Evolutionary conservation across 2,113 vertebrate genomes (phyloP), one percentile per base, ranked within the genome.

Genomic region (Chaetura pelagica): DNA sequence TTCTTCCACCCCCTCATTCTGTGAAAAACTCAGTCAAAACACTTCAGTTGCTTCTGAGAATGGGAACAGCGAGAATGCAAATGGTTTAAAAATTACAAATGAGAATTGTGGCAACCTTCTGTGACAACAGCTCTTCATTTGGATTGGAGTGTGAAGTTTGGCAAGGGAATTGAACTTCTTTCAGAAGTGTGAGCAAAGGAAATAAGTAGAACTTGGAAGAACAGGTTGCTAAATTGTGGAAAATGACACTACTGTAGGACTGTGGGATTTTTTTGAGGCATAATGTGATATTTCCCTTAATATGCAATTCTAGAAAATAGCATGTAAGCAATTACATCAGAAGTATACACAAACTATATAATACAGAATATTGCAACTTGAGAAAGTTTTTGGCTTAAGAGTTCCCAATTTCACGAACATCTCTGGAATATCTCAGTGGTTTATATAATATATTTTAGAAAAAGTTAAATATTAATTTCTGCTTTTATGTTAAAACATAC

Each of bases 1-100:
- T 87, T 91, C 34, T 92, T 40, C 93, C 84, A 87, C 89, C 84
- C 34, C 86, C 89, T 94, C 7, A 0, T 90, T 90, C 69, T 87
- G 21, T 93, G 84, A 84, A 87, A 91, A 96, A 94, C 57, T 62
- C 71, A 68, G 84, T 87, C 78, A 87, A 93, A 95, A 94, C 87
- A 92, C 83, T 94, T 92, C 78, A 71, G 62, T 51, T 88, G 26
- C 57, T 80, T 91, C 55, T 75, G 69, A 87, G 85, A 91, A 63
- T 35, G 46, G 63, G 55, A 91, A 77, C 52, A 63, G 79, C 90
- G 88, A 68, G 83, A 81, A 86, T 84, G 76, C 79, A 68, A 86
- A 1, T 17, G 27, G 18, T 42, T 94, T 93, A 72, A 90, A 95
- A 87, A 72, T 63, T 59, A 10, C 38, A 32, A 71, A 52, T 21